These are phyloP conservation scores for Acromyrmex heyeri DNA, from an alignment of 1,140 invertebrate genomes.

Conservation along the genomic window DNA sequence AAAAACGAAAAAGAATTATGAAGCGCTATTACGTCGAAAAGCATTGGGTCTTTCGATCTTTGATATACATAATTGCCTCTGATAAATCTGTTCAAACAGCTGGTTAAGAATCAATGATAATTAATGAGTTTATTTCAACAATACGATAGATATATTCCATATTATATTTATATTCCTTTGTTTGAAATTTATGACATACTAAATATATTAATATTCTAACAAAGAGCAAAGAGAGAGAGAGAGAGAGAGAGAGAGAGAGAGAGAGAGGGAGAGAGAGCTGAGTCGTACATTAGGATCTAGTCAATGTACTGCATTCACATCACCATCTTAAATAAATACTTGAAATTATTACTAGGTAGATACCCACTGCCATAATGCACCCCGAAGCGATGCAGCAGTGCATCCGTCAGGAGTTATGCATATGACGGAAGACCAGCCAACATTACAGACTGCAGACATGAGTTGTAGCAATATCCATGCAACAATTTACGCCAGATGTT, in stretches of 20 bases:
- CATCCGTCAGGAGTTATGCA: conserved; percentile 32
- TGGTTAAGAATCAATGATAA: background rate
- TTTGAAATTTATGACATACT: background rate
- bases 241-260: background rate
- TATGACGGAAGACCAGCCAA: conserved; percentile 37
- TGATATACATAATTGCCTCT: background rate
- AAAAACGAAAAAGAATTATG: background rate
- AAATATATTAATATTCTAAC: conserved; percentile 29
- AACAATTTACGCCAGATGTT: conserved; percentile 32
- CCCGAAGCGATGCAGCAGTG: conserved; percentile 27
- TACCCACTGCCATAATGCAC: background rate
- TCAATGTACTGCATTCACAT: background rate
- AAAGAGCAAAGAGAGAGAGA: background rate
- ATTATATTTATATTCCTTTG: background rate
- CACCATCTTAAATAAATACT: conserved; percentile 40
- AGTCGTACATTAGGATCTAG: background rate
- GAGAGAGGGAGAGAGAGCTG: background rate
- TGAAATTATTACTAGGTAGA: conserved; percentile 49
- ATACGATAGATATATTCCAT: background rate
- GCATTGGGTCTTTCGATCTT: background rate
- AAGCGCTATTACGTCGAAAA: background rate
- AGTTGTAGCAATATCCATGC: conserved; percentile 26
- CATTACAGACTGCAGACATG: conserved; percentile 18
- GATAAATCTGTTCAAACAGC: conserved; percentile 23
- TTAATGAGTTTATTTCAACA: conserved; percentile 12